Percentiles rank a stretch among this genome's conserved stretches.
Conservation (phyloP, 2,113 vertebrate species). For the Gymnobelideus leadbeateri region DNA sequence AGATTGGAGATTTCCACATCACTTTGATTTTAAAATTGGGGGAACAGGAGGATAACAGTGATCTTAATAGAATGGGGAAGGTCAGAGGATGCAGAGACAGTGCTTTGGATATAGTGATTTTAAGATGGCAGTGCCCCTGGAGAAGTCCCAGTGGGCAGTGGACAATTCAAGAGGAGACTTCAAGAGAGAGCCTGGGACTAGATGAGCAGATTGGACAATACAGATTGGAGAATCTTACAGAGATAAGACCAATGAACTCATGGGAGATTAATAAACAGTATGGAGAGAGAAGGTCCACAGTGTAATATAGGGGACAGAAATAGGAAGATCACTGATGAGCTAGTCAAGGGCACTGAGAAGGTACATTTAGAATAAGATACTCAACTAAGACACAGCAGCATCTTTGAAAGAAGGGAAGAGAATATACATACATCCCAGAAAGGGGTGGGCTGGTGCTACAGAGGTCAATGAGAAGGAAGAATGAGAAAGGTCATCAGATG, state of each 20-base stretch:
- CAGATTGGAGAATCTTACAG: background rate
- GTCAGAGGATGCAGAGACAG: background rate
- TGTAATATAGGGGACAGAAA: background rate
- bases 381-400: background rate
- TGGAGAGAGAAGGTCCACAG: background rate
- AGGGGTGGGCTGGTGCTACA: background rate
- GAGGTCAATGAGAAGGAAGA: background rate
- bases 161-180: background rate
- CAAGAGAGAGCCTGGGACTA: background rate
- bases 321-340: too few relatives aligned
- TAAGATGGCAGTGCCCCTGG: background rate
- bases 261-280: background rate
- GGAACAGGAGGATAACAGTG: background rate
- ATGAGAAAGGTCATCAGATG: background rate
- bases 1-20: background rate
- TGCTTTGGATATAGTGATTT: background rate
- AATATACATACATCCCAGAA: background rate
- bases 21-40: background rate
- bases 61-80: background rate
- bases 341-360: background rate
- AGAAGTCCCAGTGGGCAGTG: background rate
- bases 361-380: background rate
- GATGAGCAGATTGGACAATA: background rate
- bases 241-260: background rate
- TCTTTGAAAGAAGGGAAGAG: background rate